Evolutionary conservation across 1,140 invertebrate genomes (phyloP).

Genomic region (Lasioglossum baleicum): DNA sequence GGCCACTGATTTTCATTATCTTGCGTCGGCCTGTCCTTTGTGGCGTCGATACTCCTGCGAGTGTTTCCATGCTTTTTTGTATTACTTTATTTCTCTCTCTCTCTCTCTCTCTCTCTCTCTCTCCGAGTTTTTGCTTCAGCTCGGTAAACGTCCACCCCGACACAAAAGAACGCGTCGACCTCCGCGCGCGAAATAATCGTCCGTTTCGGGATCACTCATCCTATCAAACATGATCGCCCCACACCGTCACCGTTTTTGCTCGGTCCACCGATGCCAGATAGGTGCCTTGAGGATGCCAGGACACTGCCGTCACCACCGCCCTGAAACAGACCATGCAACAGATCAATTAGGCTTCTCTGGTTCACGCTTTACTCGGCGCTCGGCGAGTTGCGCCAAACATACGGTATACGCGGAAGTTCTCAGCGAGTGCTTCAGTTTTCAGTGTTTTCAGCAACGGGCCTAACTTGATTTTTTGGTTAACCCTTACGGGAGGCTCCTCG

Average conservation of each 20-base stretch:
- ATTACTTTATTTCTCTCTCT: too few species aligned
- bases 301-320: constrained; percentile 91
- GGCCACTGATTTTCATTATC: constrained; percentile 47
- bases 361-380: not conserved
- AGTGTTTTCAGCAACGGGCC: too few species aligned
- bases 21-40: constrained; percentile 18
- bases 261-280: constrained; percentile 93
- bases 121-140: not conserved
- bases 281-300: constrained; percentile 93
- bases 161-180: constrained; percentile 21
- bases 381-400: too few species aligned
- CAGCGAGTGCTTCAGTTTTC: too few species aligned
- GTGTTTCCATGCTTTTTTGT: not conserved
- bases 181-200: constrained; percentile 55
- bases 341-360: not conserved
- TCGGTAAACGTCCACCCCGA: constrained; percentile 1
- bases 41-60: not conserved
- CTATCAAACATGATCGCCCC: constrained; percentile 84
- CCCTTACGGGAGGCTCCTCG: too few species aligned
- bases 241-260: constrained; percentile 91
- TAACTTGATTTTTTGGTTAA: too few species aligned
- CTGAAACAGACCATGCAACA: constrained; percentile 79
- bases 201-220: constrained; percentile 62
- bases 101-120: too few species aligned
- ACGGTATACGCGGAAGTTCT: too few species aligned